phyloP scores from a whole-genome alignment of 2,113 vertebrate species.

The Tragelaphus buxtoni region DNA sequence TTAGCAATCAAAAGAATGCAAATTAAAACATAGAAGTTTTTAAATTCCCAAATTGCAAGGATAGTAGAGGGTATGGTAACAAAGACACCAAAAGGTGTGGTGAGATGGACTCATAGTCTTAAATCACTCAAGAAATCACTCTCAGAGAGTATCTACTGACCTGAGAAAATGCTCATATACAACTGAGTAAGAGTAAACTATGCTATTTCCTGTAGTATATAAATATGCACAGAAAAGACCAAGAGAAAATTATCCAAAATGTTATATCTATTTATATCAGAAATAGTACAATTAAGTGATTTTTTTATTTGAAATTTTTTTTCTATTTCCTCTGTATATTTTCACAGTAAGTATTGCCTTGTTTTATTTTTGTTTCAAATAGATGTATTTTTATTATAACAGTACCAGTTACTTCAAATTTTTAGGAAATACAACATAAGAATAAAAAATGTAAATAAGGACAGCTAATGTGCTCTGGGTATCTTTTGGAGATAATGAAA shows the following conservation, averaged over 20 bases:
- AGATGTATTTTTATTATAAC: background rate
- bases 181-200: background rate
- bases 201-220: background rate
- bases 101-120: background rate
- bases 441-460: background rate
- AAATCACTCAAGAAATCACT: background rate
- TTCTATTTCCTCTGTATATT: background rate
- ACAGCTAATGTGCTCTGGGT: background rate
- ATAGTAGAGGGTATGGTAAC: background rate
- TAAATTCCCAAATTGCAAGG: background rate
- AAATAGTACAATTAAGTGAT: background rate
- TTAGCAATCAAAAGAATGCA: background rate
- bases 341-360: background rate
- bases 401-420: background rate
- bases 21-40: background rate
- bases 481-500: background rate
- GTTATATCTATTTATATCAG: background rate
- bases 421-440: background rate
- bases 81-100: background rate
- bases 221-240: background rate
- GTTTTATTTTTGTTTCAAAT: background rate
- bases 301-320: constrained; percentile 10
- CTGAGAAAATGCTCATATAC: background rate
- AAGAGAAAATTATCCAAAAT: background rate
- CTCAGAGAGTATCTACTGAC: background rate